A percentile compares a stretch with the other conserved stretches of the same genome.
These are phyloP conservation scores for Lepidurus arcticus DNA, from an alignment of 1,140 invertebrate species.

Conservation along the genomic window DNA sequence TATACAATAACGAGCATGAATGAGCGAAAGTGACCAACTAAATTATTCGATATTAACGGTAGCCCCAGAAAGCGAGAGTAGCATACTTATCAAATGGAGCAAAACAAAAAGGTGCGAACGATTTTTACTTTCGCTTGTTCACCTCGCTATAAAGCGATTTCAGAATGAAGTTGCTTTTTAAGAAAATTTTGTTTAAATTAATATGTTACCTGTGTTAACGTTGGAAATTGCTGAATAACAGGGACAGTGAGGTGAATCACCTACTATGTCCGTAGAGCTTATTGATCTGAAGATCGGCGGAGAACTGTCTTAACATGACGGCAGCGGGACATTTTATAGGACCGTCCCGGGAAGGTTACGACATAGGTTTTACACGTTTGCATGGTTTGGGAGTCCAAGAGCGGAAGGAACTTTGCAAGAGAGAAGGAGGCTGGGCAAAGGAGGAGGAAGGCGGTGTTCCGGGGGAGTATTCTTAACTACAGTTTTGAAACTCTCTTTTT, in stretches of 20 bases:
- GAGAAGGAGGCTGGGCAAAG: background rate
- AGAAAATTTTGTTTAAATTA: background rate
- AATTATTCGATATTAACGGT: no score
- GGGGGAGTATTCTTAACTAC: background rate
- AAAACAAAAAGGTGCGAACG: no score
- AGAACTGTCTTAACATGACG: constrained; percentile 1
- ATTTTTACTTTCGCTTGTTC: no score
- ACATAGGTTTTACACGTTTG: background rate
- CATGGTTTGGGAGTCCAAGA: background rate
- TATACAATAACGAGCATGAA: no score
- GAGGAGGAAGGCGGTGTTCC: constrained; percentile 9
- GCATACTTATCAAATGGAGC: no score
- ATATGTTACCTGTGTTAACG: background rate
- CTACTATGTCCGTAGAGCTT: constrained; percentile 10
- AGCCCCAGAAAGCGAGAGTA: no score
- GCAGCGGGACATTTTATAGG: constrained; percentile 13
- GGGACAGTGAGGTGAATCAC: background rate
- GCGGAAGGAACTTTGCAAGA: background rate
- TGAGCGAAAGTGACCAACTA: no score
- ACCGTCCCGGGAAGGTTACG: background rate
- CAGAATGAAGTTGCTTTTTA: background rate
- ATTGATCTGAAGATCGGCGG: constrained; percentile 9
- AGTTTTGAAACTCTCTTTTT: constrained; percentile 1
- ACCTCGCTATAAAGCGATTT: no score
- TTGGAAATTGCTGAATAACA: background rate